Evolutionary conservation across 2,888 invertebrate genomes (phyloP), one percentile per base, ranked within the genome.

Genomic region (Chaetogeoica ovagalla): DNA sequence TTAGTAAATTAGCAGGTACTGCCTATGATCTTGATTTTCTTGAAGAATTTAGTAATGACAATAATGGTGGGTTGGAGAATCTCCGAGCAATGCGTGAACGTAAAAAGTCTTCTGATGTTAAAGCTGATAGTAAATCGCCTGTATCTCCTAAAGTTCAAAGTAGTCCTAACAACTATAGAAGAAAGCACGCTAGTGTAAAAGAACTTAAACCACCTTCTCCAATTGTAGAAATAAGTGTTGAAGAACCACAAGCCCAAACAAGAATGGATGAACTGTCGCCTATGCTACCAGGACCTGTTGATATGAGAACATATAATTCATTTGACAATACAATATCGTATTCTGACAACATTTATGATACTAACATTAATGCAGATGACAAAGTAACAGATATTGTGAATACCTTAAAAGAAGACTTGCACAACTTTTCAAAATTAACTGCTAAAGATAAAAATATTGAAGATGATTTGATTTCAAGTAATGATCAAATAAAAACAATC

Each of bases 11-110:
- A 59, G 91, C 91, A 11, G 94, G 95, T 13, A 95, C 95, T 3
- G 95, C 95, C 2, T 96, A 94, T 84, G 96, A 93, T 86, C 90
- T 93, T 83, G 91, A 94, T 86, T 93, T 93, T 83, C 92, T 94
- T 83, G 94, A 95, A 84, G 94, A 95, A 85, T 91, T 93, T 82
- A 90, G 91, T 13, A 91, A 90, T 83, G 92, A 93, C 82, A 91
- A 91, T 21, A 82, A 82, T 21, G 84, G 83, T 39, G 85, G 84
- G 60, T 91, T 93, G 76, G 91, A 92, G 84, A 92, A 93, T 86
- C 86, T 95, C 17, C 91, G 94, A 84, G 91, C 94, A 15, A 90
- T 95, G 87, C 88, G 95, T 55, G 94, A 95, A 84, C 88, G 92
- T 82, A 88, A 94, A 75, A 92, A 93, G 84, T 94, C 94, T 84